phyloP scores from a whole-genome alignment of 1,140 invertebrate genomes.

The Aphaenogaster ashmeadi region DNA sequence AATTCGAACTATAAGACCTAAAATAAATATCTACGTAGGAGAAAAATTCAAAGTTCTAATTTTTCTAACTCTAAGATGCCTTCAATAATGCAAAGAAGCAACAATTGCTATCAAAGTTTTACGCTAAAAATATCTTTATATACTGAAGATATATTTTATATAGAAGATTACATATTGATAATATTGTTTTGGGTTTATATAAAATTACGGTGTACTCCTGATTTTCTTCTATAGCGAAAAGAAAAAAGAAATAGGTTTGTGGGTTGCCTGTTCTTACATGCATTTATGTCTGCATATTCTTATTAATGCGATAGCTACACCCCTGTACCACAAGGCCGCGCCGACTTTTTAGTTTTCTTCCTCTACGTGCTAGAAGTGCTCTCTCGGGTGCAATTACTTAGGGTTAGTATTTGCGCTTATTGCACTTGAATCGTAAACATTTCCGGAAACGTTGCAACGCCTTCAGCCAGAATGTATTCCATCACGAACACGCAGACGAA shows the following conservation, averaged over 20 bases:
- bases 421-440: constrained; percentile 55
- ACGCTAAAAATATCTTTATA: background rate
- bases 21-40: background rate
- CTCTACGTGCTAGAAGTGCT: background rate
- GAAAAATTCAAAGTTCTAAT: background rate
- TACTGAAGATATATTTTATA: background rate
- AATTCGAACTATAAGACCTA: background rate
- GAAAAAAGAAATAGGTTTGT: constrained; percentile 1
- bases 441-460: constrained; percentile 38
- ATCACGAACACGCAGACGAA: background rate
- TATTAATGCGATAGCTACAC: constrained; percentile 1
- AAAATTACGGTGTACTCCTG: background rate
- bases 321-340: constrained; percentile 10
- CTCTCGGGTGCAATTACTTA: constrained; percentile 44
- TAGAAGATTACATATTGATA: background rate
- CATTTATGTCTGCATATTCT: background rate
- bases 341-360: constrained; percentile 1
- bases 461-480: constrained; percentile 11
- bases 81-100: background rate
- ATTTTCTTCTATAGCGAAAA: background rate
- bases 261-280: background rate
- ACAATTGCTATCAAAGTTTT: background rate
- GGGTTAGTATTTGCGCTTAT: constrained; percentile 45
- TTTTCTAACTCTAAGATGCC: background rate
- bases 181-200: background rate